phyloP scores from a whole-genome alignment of 2,113 vertebrate genomes.

The Oreamnos americanus region DNA sequence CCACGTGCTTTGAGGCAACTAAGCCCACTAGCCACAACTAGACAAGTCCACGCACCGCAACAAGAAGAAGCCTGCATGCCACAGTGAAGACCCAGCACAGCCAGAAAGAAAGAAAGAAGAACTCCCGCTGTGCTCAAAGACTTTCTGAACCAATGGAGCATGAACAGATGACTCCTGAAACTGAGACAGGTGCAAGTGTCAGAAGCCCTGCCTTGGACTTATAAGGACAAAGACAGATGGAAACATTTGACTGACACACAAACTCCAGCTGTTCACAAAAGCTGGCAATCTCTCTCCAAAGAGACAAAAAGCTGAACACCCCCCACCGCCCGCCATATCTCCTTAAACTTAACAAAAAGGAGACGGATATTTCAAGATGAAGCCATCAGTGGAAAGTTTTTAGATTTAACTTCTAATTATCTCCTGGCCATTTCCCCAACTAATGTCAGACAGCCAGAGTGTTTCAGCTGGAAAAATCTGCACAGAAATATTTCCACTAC shows the following conservation, averaged over 20 bases:
- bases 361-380: not conserved
- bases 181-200: not conserved
- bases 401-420: not conserved
- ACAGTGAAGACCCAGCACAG: not conserved
- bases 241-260: not conserved
- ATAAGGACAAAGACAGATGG: not conserved
- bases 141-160: not conserved
- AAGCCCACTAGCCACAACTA: not conserved
- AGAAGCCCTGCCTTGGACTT: rapidly evolving
- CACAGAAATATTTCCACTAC: conserved; percentile 57
- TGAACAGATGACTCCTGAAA: not conserved
- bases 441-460: conserved; percentile 24
- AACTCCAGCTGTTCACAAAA: not conserved
- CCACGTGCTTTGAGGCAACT: not conserved
- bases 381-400: conserved; percentile 40
- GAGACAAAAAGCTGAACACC: not conserved
- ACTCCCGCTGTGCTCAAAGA: not conserved
- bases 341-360: not conserved
- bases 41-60: rapidly evolving
- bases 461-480: conserved; percentile 61
- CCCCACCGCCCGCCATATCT: not conserved
- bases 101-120: not conserved
- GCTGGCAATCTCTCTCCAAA: not conserved
- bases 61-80: not conserved
- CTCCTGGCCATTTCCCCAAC: not conserved